Evolutionary conservation across 2,888 invertebrate genomes (phyloP), one percentile per base, ranked within the genome.

Genomic region (Selenia dentaria): DNA sequence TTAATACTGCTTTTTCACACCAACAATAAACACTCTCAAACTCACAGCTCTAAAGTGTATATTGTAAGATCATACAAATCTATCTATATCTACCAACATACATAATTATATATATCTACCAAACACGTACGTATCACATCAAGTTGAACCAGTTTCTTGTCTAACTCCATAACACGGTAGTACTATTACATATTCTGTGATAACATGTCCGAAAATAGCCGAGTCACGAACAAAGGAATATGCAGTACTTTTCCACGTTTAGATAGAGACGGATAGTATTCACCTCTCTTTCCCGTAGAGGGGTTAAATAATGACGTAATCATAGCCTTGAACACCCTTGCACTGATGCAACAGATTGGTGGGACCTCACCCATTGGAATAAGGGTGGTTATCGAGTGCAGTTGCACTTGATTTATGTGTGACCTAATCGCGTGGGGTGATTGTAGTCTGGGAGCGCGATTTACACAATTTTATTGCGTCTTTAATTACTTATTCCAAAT

Each of bases 221-320:
- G 10, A 31, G 57, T 56, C 59, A 53, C 66, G 64, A 70, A 82
- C 79, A 79, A 79, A 83, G 74, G 59, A 39, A 29, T 14, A 66
- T 55, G 56, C 59, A 52, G 65, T 67, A 62, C 62, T 57, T 65
- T 65, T 68, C 64, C 70, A 60, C 58, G 53, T 54, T 42, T 57
- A 55, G 67, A 74, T 51, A 20, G 27, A 42, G 47, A 48, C 35
- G 10, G 32, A 49, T 45, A 20, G n/a, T 67, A 45, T 1, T 35
- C 1, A 11, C 48, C 47, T 67, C 52, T 53, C 57, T 57, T 59
- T 73, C 73, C 14, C 12, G 18, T 27, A 69, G 70, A 75, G 79
- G 82, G 83, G 74, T 73, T 74, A 70, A 77, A 74, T 79, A 72
- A 80, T 86, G 83, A 85, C 81, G 84, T 81, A 81, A 82, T 76